These are phyloP conservation scores for Aplocera efformata DNA, from an alignment of 2,888 invertebrate species.

Conservation along the genomic window DNA sequence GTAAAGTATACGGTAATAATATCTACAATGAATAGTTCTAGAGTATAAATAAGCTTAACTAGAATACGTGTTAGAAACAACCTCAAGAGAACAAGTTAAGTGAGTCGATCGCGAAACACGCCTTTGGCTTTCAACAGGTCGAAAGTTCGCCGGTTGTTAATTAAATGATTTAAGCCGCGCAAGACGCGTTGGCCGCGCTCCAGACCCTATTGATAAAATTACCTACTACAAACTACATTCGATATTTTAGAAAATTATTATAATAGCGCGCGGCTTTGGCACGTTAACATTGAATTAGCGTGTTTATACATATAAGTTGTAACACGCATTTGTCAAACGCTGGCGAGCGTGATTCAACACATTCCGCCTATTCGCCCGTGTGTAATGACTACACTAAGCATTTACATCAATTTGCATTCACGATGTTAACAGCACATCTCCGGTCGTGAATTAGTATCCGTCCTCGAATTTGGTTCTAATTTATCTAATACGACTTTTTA, in stretches of 20 bases:
- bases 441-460: constrained; percentile 45
- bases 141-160: constrained; percentile 77
- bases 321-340: constrained; percentile 51
- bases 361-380: constrained; percentile 21
- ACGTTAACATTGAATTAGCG: constrained; percentile 51
- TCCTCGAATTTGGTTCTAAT: constrained; percentile 55
- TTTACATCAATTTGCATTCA: constrained; percentile 50
- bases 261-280: constrained; percentile 42
- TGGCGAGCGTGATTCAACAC: constrained; percentile 37
- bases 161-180: constrained; percentile 74
- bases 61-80: constrained; percentile 49
- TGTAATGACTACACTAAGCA: constrained; percentile 40
- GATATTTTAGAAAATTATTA: constrained; percentile 54
- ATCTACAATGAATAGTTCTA: constrained; percentile 7
- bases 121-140: constrained; percentile 78
- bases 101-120: constrained; percentile 62
- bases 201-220: constrained; percentile 71
- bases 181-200: constrained; percentile 62
- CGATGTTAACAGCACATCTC: constrained; percentile 45
- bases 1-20: too few species aligned
- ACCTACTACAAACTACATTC: constrained; percentile 59
- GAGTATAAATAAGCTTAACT: constrained; percentile 30
- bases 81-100: constrained; percentile 52
- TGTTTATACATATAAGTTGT: constrained; percentile 45
- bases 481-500: constrained; percentile 59